These are phyloP conservation scores for Thymelicus acteon DNA, from an alignment of 2,888 invertebrate genomes.

Conservation along the genomic window DNA sequence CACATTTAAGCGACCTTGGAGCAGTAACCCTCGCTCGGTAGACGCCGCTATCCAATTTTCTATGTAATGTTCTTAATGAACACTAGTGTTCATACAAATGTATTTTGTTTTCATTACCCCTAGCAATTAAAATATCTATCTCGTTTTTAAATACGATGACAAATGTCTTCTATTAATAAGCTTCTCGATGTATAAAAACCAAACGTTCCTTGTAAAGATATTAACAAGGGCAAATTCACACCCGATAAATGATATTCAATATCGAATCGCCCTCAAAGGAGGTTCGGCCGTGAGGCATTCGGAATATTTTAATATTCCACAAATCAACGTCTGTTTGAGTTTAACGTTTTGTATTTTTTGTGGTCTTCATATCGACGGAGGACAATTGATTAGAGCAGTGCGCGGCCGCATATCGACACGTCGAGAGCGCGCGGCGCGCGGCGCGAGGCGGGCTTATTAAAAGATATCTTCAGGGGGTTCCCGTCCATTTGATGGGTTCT, in stretches of 20 bases:
- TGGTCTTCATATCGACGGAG: conserved; percentile 30
- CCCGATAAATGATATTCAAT: conserved; percentile 31
- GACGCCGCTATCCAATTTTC: too few species aligned
- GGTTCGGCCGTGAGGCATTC: conserved; percentile 13
- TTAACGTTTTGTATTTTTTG: conserved; percentile 29
- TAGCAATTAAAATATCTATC: too few species aligned
- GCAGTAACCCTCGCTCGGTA: too few species aligned
- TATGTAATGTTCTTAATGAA: too few species aligned
- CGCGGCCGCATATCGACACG: conserved; percentile 51
- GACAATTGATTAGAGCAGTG: conserved; percentile 36
- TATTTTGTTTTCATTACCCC: too few species aligned
- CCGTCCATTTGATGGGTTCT: conserved; percentile 10
- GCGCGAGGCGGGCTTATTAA: conserved; percentile 56
- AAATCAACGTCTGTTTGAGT: conserved; percentile 35
- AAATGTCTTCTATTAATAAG: too few species aligned
- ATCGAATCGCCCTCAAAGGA: conserved; percentile 14
- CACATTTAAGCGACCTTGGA: too few species aligned
- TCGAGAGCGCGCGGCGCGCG: conserved; percentile 52
- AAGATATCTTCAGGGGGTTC: conserved; percentile 30
- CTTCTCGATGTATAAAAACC: background rate
- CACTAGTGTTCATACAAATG: too few species aligned
- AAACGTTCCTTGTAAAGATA: background rate
- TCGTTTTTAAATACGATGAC: too few species aligned
- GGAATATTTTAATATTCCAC: conserved; percentile 35
- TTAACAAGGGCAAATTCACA: conserved; percentile 26